Percentiles rank a stretch among this genome's conserved stretches.
phyloP scores from a whole-genome alignment of 2,888 invertebrate genomes.

The Eupithecia vulgata region DNA sequence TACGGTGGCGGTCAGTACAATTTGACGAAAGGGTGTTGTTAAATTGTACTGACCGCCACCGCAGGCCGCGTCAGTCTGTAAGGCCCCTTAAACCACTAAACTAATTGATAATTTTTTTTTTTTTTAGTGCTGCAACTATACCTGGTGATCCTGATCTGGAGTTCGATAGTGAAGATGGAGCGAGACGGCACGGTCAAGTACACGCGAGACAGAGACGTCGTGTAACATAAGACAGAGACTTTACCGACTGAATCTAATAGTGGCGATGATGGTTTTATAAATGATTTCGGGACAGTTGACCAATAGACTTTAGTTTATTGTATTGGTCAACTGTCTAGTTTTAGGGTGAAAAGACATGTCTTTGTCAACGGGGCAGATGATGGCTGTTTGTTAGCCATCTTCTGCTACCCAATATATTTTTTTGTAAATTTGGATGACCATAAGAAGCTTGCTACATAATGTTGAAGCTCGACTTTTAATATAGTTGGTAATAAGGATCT shows the following conservation, averaged over 20 bases:
- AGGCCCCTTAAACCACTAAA: no score
- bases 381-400: no score
- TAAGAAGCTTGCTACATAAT: background rate
- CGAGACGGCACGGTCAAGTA: conserved; percentile 77
- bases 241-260: background rate
- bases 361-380: background rate
- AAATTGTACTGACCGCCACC: no score
- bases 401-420: background rate
- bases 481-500: background rate
- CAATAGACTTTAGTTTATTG: background rate
- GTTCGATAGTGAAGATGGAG: conserved; percentile 78
- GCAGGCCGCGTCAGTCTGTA: no score
- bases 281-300: background rate
- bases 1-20: no score
- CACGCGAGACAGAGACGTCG: conserved; percentile 67
- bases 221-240: conserved; percentile 42
- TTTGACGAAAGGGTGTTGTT: no score
- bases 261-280: background rate
- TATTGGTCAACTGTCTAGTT: background rate
- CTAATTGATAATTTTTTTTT: conserved; percentile 12
- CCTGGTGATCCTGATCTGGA: conserved; percentile 76
- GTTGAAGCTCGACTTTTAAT: no score
- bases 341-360: background rate
- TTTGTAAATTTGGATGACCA: background rate
- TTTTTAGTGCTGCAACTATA: conserved; percentile 77